Evolutionary conservation across 2,888 invertebrate genomes (phyloP).

Genomic region (Dioctria linearis): DNA sequence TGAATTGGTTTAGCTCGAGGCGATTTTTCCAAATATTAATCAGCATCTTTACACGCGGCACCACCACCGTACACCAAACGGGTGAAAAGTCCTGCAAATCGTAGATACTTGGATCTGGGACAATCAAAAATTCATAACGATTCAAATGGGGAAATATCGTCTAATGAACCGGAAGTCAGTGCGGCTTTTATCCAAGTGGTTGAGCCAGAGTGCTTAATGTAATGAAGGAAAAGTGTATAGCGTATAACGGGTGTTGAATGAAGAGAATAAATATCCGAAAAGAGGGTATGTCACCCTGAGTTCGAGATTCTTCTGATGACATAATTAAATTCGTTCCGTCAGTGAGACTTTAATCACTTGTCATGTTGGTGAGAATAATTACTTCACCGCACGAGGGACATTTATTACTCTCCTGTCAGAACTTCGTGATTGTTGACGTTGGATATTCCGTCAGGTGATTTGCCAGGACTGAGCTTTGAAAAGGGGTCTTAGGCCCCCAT

Average conservation of each 20-base stretch:
- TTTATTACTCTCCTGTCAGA: conserved; percentile 57
- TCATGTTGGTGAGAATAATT: conserved; percentile 56
- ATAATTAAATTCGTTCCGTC: conserved; percentile 54
- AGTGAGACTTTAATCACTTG: conserved; percentile 57
- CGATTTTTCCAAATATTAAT: conserved; percentile 8
- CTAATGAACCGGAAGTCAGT: conserved; percentile 48
- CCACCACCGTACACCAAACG: too few species aligned
- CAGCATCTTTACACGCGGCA: neutral
- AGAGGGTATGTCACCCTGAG: neutral
- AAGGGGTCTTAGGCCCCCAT: neutral
- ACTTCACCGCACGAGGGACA: conserved; percentile 54
- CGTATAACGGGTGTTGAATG: neutral
- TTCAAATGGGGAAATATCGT: conserved; percentile 22
- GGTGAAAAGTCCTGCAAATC: conserved; percentile 6
- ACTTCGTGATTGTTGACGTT: conserved; percentile 57
- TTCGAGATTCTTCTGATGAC: conserved; percentile 34
- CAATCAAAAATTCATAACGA: conserved; percentile 51
- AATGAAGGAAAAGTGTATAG: conserved; percentile 19
- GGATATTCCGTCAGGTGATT: conserved; percentile 58
- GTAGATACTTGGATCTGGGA: neutral
- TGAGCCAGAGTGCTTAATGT: neutral
- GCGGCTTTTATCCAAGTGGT: conserved; percentile 2
- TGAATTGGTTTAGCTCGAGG: conserved; percentile 27
- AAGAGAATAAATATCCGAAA: neutral
- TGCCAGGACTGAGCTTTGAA: conserved; percentile 2